A percentile compares a stretch with the other conserved stretches of the same genome.
Conservation (phyloP, 2,113 vertebrate genomes). For the Erinaceus europaeus region DNA sequence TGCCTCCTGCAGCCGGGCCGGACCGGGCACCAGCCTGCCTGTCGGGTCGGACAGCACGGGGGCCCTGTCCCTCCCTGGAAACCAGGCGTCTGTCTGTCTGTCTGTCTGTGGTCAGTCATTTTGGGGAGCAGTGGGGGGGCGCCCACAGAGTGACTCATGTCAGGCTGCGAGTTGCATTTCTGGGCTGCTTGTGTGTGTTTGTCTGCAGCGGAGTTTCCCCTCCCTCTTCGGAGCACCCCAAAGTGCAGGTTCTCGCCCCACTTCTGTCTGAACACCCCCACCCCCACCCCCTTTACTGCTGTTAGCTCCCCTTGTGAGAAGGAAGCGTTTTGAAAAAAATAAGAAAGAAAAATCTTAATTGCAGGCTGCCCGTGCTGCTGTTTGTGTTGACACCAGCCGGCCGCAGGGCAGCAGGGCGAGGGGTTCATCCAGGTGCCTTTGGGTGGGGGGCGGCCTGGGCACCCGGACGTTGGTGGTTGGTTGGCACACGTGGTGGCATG, state of each 20-base stretch:
- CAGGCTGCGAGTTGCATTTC: not conserved
- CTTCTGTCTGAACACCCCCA: not conserved
- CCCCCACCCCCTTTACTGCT: not conserved
- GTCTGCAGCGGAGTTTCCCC: too few species aligned
- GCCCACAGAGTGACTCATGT: too few species aligned
- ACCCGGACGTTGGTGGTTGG: too few species aligned
- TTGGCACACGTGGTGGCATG: conserved; percentile 32
- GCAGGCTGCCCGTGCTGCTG: conserved; percentile 56
- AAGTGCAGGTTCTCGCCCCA: conserved; percentile 17
- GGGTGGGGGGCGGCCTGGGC: too few species aligned
- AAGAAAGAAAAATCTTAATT: conserved; percentile 44
- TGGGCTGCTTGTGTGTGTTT: too few species aligned
- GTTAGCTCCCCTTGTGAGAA: conserved; percentile 28
- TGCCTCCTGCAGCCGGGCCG: too few species aligned
- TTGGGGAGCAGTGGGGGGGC: too few species aligned
- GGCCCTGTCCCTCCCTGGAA: too few species aligned
- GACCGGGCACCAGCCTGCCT: too few species aligned
- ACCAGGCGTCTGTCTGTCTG: too few species aligned
- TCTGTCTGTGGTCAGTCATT: too few species aligned
- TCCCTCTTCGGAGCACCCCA: not conserved
- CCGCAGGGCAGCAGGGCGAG: conserved; percentile 10
- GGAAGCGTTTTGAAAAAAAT: not conserved
- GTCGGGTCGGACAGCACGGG: too few species aligned
- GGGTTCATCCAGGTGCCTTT: conserved; percentile 24
- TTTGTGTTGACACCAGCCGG: conserved; percentile 30